Conservation (phyloP, 1,140 invertebrate genomes). For the Bilobella aurantiaca region DNA sequence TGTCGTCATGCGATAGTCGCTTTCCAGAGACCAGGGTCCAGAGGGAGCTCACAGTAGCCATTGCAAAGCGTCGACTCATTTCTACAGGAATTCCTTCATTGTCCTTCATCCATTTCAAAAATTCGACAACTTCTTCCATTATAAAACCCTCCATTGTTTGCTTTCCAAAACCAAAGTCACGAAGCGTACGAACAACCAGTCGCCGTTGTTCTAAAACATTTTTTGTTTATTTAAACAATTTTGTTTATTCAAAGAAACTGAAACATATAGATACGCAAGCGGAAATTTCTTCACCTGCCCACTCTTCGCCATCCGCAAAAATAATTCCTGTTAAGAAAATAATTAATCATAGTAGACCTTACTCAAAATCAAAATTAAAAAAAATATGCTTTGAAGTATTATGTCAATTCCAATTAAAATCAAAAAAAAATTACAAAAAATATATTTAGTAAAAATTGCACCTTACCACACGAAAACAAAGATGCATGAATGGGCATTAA, state of each 20-base stretch:
- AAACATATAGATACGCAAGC: neutral
- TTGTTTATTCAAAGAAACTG: no score
- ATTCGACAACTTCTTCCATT: conserved; percentile 13
- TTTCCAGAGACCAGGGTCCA: conserved; percentile 76
- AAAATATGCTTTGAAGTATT: no score
- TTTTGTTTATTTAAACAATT: neutral
- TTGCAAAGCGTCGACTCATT: conserved; percentile 16
- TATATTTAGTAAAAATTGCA: no score
- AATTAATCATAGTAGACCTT: no score
- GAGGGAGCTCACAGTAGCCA: conserved; percentile 60
- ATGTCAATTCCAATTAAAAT: neutral
- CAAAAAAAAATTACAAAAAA: no score
- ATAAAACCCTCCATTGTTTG: conserved; percentile 16
- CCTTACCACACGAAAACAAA: no score
- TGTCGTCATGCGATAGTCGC: conserved; percentile 40
- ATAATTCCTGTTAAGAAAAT: no score
- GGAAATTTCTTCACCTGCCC: neutral
- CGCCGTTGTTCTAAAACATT: conserved; percentile 9
- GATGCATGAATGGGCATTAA: no score
- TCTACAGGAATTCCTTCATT: neutral
- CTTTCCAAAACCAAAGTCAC: conserved; percentile 19
- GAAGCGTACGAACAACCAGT: conserved; percentile 14
- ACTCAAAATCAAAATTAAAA: no score
- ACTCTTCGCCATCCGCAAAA: neutral
- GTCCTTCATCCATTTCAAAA: conserved; percentile 2